These are phyloP conservation scores for Clarias platycephalus DNA, from an alignment of 2,797 vertebrate species.

Conservation along the genomic window DNA sequence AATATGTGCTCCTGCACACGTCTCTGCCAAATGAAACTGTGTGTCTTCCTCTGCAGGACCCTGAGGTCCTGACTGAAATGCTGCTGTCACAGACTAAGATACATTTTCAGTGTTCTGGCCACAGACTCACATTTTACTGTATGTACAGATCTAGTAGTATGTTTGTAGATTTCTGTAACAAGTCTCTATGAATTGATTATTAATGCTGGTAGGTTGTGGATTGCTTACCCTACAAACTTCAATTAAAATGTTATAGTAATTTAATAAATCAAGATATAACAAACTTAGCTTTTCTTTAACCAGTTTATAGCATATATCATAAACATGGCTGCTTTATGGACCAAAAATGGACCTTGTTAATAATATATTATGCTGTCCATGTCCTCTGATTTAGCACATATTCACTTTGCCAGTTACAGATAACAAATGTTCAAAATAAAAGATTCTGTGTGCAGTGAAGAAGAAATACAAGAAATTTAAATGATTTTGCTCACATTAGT, in stretches of 20 bases:
- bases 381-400: background rate
- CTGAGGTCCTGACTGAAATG: constrained; percentile 14
- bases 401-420: background rate
- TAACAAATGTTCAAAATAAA: background rate
- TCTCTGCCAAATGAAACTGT: constrained; percentile 34
- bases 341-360: background rate
- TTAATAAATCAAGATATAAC: background rate
- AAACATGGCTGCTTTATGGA: background rate
- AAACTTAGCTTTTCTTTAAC: background rate
- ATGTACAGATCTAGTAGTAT: constrained; percentile 1
- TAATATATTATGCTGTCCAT: background rate
- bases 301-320: background rate
- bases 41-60: constrained; percentile 23
- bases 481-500: background rate
- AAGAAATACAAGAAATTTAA: background rate
- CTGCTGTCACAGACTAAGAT: constrained; percentile 12
- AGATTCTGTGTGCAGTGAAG: background rate
- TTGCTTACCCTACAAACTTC: background rate
- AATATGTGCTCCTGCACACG: constrained; percentile 22
- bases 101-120: background rate
- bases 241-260: background rate
- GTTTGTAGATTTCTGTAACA: background rate
- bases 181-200: background rate
- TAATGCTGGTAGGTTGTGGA: background rate
- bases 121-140: constrained; percentile 8